Evolutionary conservation across 2,888 invertebrate genomes (phyloP).

Genomic region (Stictocephala bisonia): DNA sequence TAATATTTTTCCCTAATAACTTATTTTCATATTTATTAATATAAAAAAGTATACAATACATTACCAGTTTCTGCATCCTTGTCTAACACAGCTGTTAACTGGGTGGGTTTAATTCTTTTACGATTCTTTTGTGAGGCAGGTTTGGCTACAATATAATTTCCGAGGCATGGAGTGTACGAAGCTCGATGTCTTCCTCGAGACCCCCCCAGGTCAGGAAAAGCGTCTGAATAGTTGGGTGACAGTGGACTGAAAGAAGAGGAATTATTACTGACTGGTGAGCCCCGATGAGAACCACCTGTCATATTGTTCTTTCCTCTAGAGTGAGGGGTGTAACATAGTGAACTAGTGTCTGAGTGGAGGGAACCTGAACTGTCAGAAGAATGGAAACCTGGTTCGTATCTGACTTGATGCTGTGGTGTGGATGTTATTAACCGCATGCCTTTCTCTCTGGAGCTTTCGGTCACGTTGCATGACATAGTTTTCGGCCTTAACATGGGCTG

Average conservation of each 20-base stretch:
- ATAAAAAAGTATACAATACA: no score
- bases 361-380: not conserved
- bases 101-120: slow-evolving; percentile 41
- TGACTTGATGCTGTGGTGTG: no score
- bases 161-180: slow-evolving; percentile 24
- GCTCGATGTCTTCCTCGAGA: not conserved
- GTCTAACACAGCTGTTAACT: not conserved
- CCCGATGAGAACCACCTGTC: not conserved
- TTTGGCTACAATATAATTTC: slow-evolving; percentile 23
- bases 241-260: slow-evolving; percentile 23
- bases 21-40: not conserved
- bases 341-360: slow-evolving; percentile 16
- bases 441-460: no score
- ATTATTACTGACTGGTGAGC: not conserved
- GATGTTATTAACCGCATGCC: no score
- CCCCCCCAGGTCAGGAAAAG: slow-evolving; percentile 12
- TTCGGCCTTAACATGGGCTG: no score
- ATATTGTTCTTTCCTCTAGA: slow-evolving; percentile 1
- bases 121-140: slow-evolving; percentile 12
- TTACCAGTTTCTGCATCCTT: slow-evolving; percentile 12
- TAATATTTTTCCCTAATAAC: not conserved
- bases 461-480: no score
- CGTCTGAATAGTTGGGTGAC: slow-evolving; percentile 4
- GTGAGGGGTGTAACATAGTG: not conserved
- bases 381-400: no score